Base-by-base conservation (phyloP, 2,797 vertebrate species). In the Pipistrellus kuhlii region DNA sequence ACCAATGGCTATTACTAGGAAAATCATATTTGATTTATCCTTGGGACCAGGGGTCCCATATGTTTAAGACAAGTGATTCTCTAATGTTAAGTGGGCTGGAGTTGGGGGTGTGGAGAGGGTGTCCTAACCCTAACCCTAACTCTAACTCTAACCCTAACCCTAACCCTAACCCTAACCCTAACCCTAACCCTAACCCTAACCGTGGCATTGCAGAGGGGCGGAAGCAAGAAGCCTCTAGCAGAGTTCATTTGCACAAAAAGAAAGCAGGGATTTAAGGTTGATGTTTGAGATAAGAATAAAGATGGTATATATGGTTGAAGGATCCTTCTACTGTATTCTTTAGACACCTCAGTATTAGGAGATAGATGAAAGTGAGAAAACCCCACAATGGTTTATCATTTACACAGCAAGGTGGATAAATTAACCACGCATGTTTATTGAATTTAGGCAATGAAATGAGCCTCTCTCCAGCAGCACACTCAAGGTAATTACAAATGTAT, bases 361-460 rank as follows among this genome's bases (percentile, higher is more conserved):
- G 12, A 78, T 41, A 86, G 25, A 48, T 32, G 27, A 82, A 93
- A 89, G 48, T 35, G 7, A 84, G 15, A 17, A 82, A 73, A 20
- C 12, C 23, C 86, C 91, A 44, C 5, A 27, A n/a, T 20, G 5
- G 18, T 41, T 80, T 75, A 72, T 83, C 59, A 84, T 57, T 73
- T 85, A 72, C 51, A 62, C 53, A 44, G 30, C 25, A 10, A 44
- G 18, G 57, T 71, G 14, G 41, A 12, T 73, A 85, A 96, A 59
- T 97, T 91, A 97, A 96, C 92, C 95, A 96, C 32, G 97, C 93
- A 93, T 93, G 90, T 98, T 98, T 98, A 98, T 98, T 98, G 97
- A 98, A 97, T 91, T 96, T 94, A 94, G 94, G 92, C 92, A 95
- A 96, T 92, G 96, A 87, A 96, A 95, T 92, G 78, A 94, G 71